Base-by-base conservation (phyloP, 2,113 vertebrate species). In the Synchiropus splendidus region DNA sequence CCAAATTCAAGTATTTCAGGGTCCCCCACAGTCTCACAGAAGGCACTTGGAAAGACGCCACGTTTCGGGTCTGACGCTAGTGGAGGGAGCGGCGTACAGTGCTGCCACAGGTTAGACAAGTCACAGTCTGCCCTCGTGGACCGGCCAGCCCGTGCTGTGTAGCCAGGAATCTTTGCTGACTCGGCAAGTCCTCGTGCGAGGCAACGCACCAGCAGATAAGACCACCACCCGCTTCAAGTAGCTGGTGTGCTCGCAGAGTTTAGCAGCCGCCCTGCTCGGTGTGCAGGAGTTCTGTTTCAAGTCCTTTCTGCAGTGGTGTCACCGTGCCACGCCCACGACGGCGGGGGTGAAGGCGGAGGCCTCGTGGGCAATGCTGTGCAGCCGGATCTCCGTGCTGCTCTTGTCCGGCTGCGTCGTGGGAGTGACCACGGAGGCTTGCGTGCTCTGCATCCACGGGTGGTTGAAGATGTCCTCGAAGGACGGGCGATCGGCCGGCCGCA, bases 391-490 rank as follows among this genome's bases (percentile, higher is more conserved):
- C 0, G 86, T 57, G 0, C 75, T 50, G 0, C 67, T 85, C 82
- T 67, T 88, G 68, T 78, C 75, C 1, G 55, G 51, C 55, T 67
- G 70, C 37, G 40, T 36, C 0, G 47, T 13, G 31, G 62, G 16
- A 0, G 51, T 51, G 10, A 59, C 38, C 0, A 42, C 38, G 6
- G 89, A 72, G 18, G 89, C 69, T 2, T 86, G 64, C 0, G 84
- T 67, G 38, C 64, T 81, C 72, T 94, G 91, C 89, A 98, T 88
- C 94, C 94, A 98, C 0, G 90, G 61, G 68, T 98, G 94, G 56
- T 90, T 92, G 74, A 90, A 74, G 48, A 98, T 85, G 49, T 96
- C 94, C 71, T 98, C 92, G 1, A 98, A 85, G 1, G 92, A 89
- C 0, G 94, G 94, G 1, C 94, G 82, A 53, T 97, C 92, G 0